phyloP scores from a whole-genome alignment of 2,113 vertebrate species.

The Apodemus speciosus region DNA sequence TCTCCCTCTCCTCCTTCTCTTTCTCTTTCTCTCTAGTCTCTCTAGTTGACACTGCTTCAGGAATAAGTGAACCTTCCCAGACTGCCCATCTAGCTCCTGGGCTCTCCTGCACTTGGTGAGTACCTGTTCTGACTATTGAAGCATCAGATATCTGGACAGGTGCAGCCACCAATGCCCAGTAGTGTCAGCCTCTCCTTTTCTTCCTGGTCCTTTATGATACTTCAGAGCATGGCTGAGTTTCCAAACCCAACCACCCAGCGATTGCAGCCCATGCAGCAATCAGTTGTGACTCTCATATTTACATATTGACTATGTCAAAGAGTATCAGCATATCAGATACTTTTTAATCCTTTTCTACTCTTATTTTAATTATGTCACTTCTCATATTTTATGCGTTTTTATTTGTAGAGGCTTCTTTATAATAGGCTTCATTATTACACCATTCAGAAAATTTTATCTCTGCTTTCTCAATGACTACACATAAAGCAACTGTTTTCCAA shows the following conservation, averaged over 20 bases:
- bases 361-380: neutral
- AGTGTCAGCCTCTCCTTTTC: too few species aligned
- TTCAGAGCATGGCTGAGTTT: neutral
- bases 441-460: neutral
- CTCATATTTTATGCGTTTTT: neutral
- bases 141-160: slow-evolving; percentile 95
- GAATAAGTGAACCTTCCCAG: too few species aligned
- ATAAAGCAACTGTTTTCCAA: neutral
- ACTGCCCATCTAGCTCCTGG: slow-evolving; percentile 90
- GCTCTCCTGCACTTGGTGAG: slow-evolving; percentile 95
- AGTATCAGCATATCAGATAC: neutral
- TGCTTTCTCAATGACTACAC: neutral
- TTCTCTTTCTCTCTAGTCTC: too few species aligned
- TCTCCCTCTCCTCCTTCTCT: too few species aligned
- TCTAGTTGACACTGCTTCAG: too few species aligned
- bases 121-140: slow-evolving; percentile 90
- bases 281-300: neutral
- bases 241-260: neutral
- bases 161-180: slow-evolving; percentile 89
- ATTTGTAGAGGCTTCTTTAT: neutral
- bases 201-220: neutral
- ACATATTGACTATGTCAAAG: neutral
- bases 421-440: neutral
- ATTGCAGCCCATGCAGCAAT: neutral
- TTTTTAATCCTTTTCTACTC: neutral